A percentile compares a stretch with the other conserved stretches of the same genome.
These are phyloP conservation scores for Platyrinchus mystaceus DNA, from an alignment of 2,797 vertebrate species.

Conservation along the genomic window DNA sequence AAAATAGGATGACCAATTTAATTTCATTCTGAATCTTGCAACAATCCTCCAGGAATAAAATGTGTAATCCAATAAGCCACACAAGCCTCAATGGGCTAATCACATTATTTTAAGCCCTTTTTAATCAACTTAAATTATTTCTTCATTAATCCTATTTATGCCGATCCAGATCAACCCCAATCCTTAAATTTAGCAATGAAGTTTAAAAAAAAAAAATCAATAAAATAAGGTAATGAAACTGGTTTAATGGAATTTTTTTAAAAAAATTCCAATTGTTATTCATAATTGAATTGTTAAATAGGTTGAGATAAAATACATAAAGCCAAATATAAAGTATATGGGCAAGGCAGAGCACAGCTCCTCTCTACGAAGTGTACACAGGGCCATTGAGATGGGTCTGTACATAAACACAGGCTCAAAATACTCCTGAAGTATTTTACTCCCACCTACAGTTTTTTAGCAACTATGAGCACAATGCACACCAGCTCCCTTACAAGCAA, in stretches of 20 bases:
- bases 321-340: background rate
- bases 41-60: constrained; percentile 43
- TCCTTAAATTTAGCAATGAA: background rate
- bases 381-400: fast-evolving
- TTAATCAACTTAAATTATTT: constrained; percentile 57
- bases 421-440: background rate
- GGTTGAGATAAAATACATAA: background rate
- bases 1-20: background rate
- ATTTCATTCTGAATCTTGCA: constrained; percentile 37
- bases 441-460: background rate
- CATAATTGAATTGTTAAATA: background rate
- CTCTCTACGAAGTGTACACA: background rate
- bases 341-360: background rate
- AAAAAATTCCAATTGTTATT: background rate
- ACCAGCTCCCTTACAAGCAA: background rate
- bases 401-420: fast-evolving
- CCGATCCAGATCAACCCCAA: background rate
- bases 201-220: background rate
- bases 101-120: constrained; percentile 60
- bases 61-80: constrained; percentile 54
- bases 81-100: constrained; percentile 44
- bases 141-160: constrained; percentile 40
- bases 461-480: background rate
- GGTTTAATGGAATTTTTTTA: background rate
- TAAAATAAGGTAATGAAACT: background rate